These are phyloP conservation scores for Axis porcinus DNA, from an alignment of 2,113 vertebrate species.

Conservation along the genomic window DNA sequence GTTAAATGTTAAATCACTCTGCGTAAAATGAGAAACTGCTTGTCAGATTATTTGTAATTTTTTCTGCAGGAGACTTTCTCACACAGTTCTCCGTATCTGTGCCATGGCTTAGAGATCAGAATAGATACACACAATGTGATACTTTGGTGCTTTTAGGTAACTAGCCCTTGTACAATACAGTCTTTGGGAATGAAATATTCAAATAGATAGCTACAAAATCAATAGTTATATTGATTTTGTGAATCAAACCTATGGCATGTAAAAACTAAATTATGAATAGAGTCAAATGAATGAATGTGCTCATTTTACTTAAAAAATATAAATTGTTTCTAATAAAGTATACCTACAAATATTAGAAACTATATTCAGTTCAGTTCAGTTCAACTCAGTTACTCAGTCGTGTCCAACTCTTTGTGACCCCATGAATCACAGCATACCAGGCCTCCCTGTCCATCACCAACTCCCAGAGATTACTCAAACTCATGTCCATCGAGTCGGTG, in stretches of 20 bases:
- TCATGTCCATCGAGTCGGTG: fast-evolving
- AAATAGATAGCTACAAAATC: background rate
- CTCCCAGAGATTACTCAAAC: background rate
- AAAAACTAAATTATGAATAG: background rate
- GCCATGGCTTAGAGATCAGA: background rate
- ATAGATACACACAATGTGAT: background rate
- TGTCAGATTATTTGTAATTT: background rate
- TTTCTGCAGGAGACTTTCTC: background rate
- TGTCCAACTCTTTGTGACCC: fast-evolving
- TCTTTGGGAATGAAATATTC: background rate
- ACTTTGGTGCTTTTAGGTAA: background rate
- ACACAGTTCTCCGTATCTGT: background rate
- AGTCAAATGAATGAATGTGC: background rate
- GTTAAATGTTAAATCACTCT: background rate
- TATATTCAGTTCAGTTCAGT: background rate
- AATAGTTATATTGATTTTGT: background rate
- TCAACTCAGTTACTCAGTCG: background rate
- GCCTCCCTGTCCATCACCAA: background rate
- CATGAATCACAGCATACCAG: background rate
- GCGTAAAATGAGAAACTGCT: background rate
- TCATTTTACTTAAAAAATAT: background rate
- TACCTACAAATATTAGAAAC: background rate
- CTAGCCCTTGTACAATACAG: background rate
- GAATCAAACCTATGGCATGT: background rate
- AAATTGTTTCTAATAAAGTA: background rate